phyloP scores from a whole-genome alignment of 2,888 invertebrate species.

The Drosophila meridiana region DNA sequence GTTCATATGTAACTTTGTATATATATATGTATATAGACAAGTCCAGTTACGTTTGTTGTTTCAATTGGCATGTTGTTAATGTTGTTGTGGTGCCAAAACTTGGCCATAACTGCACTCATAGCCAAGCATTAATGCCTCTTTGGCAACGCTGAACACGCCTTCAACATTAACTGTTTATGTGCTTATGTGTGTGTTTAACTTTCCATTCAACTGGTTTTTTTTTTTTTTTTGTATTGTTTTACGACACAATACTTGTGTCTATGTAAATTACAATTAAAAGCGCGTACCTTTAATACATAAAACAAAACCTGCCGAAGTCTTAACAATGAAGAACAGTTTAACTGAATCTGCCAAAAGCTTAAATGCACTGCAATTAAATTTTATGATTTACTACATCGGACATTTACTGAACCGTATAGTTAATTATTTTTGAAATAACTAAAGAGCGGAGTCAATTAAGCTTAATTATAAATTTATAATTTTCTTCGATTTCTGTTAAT shows the following conservation, averaged over 20 bases:
- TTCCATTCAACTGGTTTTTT: constrained; percentile 65
- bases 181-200: constrained; percentile 38
- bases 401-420: neutral
- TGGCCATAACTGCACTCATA: constrained; percentile 41
- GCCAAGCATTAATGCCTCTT: constrained; percentile 40
- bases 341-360: neutral
- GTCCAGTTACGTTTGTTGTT: constrained; percentile 8
- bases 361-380: constrained; percentile 1
- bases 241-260: constrained; percentile 28
- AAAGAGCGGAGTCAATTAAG: neutral
- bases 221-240: constrained; percentile 21
- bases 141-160: constrained; percentile 50
- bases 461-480: neutral
- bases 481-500: no score
- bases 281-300: constrained; percentile 18
- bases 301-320: neutral
- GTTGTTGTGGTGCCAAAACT: constrained; percentile 23
- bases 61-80: constrained; percentile 28
- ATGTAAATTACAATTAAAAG: constrained; percentile 43
- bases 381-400: neutral
- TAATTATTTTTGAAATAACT: neutral
- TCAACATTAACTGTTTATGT: constrained; percentile 18
- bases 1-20: neutral
- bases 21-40: neutral
- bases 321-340: constrained; percentile 1